Percentiles rank a stretch among this genome's conserved stretches.
Conservation (phyloP, 2,797 vertebrate species). For the Acanthiza pusilla region DNA sequence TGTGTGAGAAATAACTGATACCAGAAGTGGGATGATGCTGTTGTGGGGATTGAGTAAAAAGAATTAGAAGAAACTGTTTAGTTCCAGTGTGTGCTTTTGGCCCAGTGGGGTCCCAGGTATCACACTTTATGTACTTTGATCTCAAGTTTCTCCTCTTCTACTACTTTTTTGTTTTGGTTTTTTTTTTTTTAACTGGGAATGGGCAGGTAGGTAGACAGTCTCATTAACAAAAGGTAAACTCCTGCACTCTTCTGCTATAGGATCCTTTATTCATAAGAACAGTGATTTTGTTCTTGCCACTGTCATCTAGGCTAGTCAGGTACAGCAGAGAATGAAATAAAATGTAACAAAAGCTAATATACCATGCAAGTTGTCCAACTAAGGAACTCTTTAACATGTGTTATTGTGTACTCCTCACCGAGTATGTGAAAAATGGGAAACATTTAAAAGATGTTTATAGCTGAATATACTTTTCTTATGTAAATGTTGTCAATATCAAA, state of each 20-base stretch:
- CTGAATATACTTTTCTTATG: background rate
- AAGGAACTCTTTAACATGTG: background rate
- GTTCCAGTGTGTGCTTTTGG: background rate
- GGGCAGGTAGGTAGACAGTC: background rate
- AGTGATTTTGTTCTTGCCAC: background rate
- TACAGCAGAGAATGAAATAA: background rate
- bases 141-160: background rate
- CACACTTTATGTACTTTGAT: background rate
- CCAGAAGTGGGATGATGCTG: background rate
- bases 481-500: background rate
- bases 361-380: background rate
- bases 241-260: background rate
- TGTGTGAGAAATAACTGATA: background rate
- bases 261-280: background rate
- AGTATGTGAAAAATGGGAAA: background rate
- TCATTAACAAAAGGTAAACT: background rate
- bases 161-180: too few species aligned
- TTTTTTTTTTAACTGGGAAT: background rate
- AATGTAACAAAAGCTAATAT: background rate
- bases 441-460: background rate
- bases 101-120: background rate
- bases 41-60: background rate
- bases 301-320: background rate
- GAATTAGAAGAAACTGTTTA: background rate
- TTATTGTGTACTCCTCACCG: background rate